A percentile compares a stretch with the other conserved stretches of the same genome.
Conservation (phyloP, 2,888 invertebrate genomes). For the Chesias legatella region DNA sequence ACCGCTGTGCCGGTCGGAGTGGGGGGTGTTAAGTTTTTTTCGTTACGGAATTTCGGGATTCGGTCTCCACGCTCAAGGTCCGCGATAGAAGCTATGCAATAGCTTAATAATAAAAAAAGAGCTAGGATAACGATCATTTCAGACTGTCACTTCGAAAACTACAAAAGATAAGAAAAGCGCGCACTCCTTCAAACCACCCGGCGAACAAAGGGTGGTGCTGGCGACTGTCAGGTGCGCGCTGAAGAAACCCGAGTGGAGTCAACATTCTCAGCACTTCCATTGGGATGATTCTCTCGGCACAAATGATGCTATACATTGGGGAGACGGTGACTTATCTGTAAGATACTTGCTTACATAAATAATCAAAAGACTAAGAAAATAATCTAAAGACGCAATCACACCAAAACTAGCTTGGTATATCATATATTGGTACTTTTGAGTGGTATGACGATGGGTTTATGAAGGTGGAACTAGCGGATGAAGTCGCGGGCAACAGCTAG, state of each 20-base stretch:
- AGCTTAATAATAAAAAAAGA: too few species aligned
- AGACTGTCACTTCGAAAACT: constrained; percentile 40
- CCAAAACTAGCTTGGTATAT: too few species aligned
- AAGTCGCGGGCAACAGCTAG: neutral
- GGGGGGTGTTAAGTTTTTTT: too few species aligned
- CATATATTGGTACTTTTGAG: too few species aligned
- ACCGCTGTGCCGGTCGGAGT: too few species aligned
- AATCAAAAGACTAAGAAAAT: too few species aligned
- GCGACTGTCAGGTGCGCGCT: constrained; percentile 73
- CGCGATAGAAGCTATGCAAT: too few species aligned
- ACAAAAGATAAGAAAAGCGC: constrained; percentile 53
- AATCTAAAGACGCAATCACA: too few species aligned
- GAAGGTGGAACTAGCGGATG: too few species aligned
- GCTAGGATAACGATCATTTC: constrained; percentile 5
- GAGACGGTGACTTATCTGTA: constrained; percentile 67
- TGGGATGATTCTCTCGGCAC: constrained; percentile 77
- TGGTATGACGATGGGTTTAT: too few species aligned
- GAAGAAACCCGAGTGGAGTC: constrained; percentile 75
- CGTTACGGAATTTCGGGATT: too few species aligned
- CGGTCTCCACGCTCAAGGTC: too few species aligned
- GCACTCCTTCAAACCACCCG: constrained; percentile 30
- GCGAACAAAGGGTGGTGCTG: constrained; percentile 57
- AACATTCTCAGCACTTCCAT: constrained; percentile 74
- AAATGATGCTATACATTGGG: constrained; percentile 64
- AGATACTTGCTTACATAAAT: constrained; percentile 19